These are phyloP conservation scores for Trigoniulus corallinus DNA, from an alignment of 1,140 invertebrate genomes.

Conservation along the genomic window DNA sequence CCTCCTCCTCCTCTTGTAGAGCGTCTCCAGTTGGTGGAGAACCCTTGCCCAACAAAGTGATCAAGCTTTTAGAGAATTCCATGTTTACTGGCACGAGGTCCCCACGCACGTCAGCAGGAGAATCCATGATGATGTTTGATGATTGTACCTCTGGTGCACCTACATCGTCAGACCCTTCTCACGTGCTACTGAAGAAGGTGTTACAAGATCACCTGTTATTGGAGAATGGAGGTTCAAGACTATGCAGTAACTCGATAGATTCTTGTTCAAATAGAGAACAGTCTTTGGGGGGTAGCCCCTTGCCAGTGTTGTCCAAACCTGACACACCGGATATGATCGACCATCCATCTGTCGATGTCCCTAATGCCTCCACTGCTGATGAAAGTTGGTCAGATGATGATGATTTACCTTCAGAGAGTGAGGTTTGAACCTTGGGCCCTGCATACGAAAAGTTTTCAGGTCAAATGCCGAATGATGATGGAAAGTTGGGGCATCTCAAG, in stretches of 20 bases:
- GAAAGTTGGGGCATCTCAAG: no score
- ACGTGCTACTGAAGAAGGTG: neutral
- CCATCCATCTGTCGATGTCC: neutral
- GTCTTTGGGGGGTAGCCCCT: neutral
- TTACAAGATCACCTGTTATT: neutral
- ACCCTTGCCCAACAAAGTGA: no score
- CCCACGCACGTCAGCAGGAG: conserved; percentile 2
- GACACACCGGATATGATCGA: neutral
- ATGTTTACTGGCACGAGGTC: neutral
- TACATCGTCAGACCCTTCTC: neutral
- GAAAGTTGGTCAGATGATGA: conserved; percentile 6
- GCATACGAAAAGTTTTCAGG: no score
- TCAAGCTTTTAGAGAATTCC: neutral
- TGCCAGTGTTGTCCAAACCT: neutral
- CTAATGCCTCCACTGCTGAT: conserved; percentile 1
- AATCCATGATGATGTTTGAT: neutral
- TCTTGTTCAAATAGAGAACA: neutral
- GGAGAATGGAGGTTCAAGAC: neutral
- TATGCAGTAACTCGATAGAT: neutral
- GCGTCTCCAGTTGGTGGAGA: neutral
- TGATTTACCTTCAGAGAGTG: conserved; percentile 2
- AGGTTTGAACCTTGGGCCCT: conserved; percentile 3
- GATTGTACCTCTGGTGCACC: neutral
- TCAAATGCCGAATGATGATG: no score
- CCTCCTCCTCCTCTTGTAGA: neutral